Conservation (phyloP, 1,140 invertebrate genomes). For the Drosophila nasuta region DNA sequence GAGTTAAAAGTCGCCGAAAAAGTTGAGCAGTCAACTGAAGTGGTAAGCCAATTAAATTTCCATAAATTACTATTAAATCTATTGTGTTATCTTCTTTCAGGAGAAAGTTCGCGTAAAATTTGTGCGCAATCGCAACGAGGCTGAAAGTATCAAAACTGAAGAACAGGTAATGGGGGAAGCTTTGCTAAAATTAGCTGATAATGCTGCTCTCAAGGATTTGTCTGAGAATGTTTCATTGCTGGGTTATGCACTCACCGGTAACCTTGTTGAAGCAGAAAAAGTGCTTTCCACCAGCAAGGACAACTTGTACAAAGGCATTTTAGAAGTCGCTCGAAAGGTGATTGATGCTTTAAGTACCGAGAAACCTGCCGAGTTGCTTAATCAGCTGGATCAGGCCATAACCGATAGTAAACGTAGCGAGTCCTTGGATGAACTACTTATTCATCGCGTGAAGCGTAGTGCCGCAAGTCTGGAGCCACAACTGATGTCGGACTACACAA, state of each 20-base stretch:
- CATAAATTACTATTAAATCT: background rate
- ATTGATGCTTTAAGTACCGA: constrained; percentile 33
- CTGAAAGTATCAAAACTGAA: constrained; percentile 89
- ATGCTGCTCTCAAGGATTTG: constrained; percentile 33
- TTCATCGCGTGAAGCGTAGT: constrained; percentile 34
- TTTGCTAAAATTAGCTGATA: constrained; percentile 86
- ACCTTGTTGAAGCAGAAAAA: constrained; percentile 86
- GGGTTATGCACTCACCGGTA: constrained; percentile 89
- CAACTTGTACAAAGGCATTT: constrained; percentile 63
- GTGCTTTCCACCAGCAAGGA: constrained; percentile 27
- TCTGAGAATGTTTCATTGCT: constrained; percentile 88
- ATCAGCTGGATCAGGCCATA: constrained; percentile 28
- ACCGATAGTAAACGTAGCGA: constrained; percentile 15
- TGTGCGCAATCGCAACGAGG: constrained; percentile 93
- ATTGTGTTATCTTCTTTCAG: constrained; percentile 50
- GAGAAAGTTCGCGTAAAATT: constrained; percentile 91
- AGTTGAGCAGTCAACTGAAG: constrained; percentile 25
- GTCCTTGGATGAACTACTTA: constrained; percentile 40
- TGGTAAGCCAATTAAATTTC: constrained; percentile 27
- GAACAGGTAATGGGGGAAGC: constrained; percentile 50
- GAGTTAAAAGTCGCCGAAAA: constrained; percentile 81
- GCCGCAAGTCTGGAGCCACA: constrained; percentile 86
- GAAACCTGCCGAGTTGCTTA: constrained; percentile 17
- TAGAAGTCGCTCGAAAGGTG: constrained; percentile 80
- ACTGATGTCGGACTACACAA: constrained; percentile 87